These are phyloP conservation scores for Amaurobius ferox DNA, from an alignment of 2,888 invertebrate genomes.

Conservation along the genomic window DNA sequence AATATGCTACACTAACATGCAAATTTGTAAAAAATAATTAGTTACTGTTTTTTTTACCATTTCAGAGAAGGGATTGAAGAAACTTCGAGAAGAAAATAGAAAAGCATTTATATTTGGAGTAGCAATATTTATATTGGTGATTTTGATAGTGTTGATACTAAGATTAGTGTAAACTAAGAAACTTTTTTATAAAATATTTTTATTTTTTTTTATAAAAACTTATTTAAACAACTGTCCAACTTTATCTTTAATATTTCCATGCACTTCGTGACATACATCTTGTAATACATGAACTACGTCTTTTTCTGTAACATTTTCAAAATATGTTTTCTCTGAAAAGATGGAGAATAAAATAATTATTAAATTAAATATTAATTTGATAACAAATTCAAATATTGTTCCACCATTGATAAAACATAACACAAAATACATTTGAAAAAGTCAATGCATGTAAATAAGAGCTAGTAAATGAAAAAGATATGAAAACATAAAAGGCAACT, in stretches of 20 bases:
- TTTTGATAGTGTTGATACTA: neutral
- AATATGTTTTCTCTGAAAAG: slow-evolving; percentile 35
- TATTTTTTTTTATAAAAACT: neutral
- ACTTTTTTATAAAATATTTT: neutral
- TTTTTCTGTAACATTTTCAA: slow-evolving; percentile 24
- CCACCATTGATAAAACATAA: no score
- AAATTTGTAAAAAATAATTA: no score
- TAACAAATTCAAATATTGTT: no score
- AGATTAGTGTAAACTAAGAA: no score
- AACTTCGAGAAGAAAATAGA: slow-evolving; percentile 32
- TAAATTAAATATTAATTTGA: no score
- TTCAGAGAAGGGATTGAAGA: slow-evolving; percentile 30
- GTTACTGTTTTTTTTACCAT: neutral
- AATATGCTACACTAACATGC: no score
- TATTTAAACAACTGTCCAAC: slow-evolving; percentile 20
- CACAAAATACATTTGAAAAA: no score
- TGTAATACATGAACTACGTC: neutral
- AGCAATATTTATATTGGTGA: slow-evolving; percentile 33
- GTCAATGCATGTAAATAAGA: no score
- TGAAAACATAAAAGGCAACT: no score
- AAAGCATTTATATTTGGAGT: slow-evolving; percentile 36
- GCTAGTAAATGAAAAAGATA: no score
- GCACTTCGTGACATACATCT: slow-evolving; percentile 28
- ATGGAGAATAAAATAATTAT: no score
- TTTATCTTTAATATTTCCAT: slow-evolving; percentile 11